phyloP scores from a whole-genome alignment of 2,113 vertebrate genomes.

The Menidia beryllina region DNA sequence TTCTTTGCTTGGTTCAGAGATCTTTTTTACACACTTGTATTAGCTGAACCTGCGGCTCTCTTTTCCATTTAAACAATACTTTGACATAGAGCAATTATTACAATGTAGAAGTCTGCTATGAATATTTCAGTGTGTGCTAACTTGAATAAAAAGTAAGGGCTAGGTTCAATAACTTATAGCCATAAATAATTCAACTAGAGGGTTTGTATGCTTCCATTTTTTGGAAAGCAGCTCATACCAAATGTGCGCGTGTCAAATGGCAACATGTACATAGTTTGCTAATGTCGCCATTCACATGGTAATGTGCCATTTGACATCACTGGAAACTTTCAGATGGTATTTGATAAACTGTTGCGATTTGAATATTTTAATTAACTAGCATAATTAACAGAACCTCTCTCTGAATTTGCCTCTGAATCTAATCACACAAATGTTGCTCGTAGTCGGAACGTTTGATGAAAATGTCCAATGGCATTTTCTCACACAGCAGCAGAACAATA shows the following conservation, averaged over 20 bases:
- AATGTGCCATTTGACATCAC: slow-evolving; percentile 31
- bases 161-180: background rate
- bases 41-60: no score
- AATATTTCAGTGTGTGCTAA: background rate
- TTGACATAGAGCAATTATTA: background rate
- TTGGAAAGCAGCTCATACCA: background rate
- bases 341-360: slow-evolving; percentile 7
- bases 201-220: background rate
- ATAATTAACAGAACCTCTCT: background rate
- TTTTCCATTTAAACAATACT: no score
- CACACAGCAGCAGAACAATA: background rate
- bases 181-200: background rate
- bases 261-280: background rate
- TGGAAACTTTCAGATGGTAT: slow-evolving; percentile 6
- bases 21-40: no score
- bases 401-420: background rate
- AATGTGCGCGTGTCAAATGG: background rate
- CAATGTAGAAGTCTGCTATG: background rate
- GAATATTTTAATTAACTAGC: slow-evolving; percentile 11
- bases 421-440: background rate
- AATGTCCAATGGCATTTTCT: background rate
- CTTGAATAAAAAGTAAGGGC: background rate
- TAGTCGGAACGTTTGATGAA: background rate
- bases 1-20: no score
- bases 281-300: slow-evolving; percentile 25